Conservation (phyloP, 2,797 vertebrate species). For the Macrochelys suwanniensis region DNA sequence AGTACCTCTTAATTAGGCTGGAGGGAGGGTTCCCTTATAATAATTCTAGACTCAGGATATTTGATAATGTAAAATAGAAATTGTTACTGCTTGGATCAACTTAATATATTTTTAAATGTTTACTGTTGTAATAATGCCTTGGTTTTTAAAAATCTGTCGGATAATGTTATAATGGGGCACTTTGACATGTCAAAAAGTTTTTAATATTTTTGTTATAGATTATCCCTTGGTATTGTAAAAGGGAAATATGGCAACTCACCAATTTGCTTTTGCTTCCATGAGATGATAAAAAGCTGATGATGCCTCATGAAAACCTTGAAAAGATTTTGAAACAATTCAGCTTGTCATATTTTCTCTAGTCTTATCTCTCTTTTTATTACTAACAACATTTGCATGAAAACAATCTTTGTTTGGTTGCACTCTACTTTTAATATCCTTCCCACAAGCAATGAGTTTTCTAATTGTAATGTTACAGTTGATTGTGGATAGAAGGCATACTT, state of each 20-base stretch:
- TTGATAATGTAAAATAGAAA: background rate
- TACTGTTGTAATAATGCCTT: background rate
- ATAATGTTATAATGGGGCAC: background rate
- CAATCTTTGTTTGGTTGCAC: slow-evolving; percentile 3
- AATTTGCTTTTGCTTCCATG: background rate
- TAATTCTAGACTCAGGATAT: background rate
- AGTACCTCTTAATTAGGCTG: background rate
- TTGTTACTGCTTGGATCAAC: background rate
- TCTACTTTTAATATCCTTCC: rapidly evolving
- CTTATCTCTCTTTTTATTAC: background rate
- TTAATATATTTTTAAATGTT: background rate
- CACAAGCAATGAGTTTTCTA: background rate
- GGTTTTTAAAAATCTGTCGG: background rate
- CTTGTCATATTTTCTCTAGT: background rate
- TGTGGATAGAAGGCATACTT: background rate
- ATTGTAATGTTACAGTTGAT: background rate
- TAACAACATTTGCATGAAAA: background rate
- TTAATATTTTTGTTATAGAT: background rate
- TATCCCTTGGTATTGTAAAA: background rate
- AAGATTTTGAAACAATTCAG: background rate
- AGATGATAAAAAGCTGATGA: slow-evolving; percentile 3
- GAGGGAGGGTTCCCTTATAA: background rate
- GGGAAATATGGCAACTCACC: background rate
- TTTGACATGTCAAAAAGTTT: background rate
- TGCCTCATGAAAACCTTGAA: background rate